These are phyloP conservation scores for Stichopus chloronotus DNA, from an alignment of 35 echinoderm and acorn worm genomes.

Conservation along the genomic window DNA sequence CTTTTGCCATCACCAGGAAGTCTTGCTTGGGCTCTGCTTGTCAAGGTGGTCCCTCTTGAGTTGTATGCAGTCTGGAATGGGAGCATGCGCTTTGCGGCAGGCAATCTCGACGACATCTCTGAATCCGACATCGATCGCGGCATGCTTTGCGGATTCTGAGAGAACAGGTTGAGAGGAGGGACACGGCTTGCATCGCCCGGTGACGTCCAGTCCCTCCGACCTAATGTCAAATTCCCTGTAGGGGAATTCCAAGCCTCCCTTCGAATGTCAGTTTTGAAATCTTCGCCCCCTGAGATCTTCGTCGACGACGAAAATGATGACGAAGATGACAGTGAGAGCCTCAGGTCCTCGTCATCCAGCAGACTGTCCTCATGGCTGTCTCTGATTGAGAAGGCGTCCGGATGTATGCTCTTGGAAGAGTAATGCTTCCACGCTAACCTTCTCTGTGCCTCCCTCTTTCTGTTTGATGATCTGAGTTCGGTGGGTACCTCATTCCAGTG, in stretches of 20 bases:
- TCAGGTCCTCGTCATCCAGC: not conserved
- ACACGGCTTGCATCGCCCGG: not conserved
- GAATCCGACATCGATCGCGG: not conserved
- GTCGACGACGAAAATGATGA: not conserved
- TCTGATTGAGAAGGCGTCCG: not conserved
- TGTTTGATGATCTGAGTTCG: not conserved
- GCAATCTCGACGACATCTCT: not conserved
- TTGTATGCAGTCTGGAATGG: no score
- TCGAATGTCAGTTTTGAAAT: no score
- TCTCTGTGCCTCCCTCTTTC: not conserved
- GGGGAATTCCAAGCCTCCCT: no score
- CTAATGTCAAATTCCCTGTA: no score
- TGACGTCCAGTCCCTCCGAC: no score
- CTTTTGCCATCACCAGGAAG: no score
- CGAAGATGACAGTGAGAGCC: not conserved
- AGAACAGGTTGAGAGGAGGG: not conserved
- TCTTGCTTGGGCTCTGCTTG: no score
- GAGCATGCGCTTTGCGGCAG: no score
- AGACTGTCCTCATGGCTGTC: not conserved
- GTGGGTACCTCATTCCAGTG: conserved; percentile 1
- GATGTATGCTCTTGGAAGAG: not conserved
- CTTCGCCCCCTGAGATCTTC: no score
- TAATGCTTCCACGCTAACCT: conserved; percentile 7
- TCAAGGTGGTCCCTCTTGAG: no score
- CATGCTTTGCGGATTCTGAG: not conserved